Conservation (phyloP, 2,888 invertebrate genomes). For the Rhorus exstirpatorius region DNA sequence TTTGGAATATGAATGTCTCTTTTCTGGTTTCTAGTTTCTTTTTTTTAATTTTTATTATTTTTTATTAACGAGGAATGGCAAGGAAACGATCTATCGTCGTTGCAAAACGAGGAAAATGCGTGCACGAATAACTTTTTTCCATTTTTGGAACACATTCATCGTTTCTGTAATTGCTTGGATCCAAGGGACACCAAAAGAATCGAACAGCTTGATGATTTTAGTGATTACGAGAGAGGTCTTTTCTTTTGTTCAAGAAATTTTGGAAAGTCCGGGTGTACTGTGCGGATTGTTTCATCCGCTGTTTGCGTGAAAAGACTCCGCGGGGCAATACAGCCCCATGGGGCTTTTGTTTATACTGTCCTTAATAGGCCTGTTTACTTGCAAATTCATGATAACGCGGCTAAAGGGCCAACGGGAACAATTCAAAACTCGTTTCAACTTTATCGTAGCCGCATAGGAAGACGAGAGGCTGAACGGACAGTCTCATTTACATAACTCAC, state of each 20-base stretch:
- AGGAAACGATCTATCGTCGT: background rate
- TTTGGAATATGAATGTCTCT: background rate
- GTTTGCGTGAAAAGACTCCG: constrained; percentile 83
- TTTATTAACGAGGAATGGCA: background rate
- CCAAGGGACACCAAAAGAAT: constrained; percentile 67
- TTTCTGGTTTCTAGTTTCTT: background rate
- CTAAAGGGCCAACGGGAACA: constrained; percentile 82
- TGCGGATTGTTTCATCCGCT: constrained; percentile 66
- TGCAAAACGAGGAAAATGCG: background rate
- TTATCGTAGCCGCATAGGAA: constrained; percentile 78
- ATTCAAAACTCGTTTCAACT: constrained; percentile 83
- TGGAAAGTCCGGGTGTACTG: too few species aligned
- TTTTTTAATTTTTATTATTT: too few species aligned
- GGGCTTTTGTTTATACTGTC: background rate
- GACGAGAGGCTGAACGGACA: constrained; percentile 53
- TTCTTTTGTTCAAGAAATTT: background rate
- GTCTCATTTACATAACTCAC: constrained; percentile 42
- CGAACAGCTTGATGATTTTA: constrained; percentile 70
- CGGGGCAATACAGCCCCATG: constrained; percentile 17
- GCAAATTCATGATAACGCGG: constrained; percentile 81
- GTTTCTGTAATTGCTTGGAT: constrained; percentile 67
- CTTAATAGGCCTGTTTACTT: constrained; percentile 83
- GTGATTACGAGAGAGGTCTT: background rate
- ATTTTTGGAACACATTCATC: constrained; percentile 33
- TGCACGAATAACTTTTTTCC: background rate